A percentile compares a stretch with the other conserved stretches of the same genome.
Conservation (phyloP, 2,113 vertebrate species). For the human (Homo sapiens) region DNA sequence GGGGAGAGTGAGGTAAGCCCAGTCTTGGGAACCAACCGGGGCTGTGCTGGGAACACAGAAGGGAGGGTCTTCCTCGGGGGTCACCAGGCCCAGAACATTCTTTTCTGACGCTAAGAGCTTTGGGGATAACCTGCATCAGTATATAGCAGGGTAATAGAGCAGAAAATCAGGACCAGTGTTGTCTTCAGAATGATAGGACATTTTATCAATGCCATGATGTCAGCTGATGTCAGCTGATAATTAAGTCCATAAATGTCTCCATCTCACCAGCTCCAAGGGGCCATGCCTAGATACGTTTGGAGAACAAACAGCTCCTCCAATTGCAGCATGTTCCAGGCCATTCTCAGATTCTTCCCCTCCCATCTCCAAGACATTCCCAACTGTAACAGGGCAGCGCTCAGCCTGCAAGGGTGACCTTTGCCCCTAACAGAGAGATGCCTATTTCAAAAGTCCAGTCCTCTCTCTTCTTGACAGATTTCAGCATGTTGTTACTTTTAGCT, state of each 20-base stretch:
- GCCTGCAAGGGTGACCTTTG: neutral
- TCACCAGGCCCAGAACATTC: neutral
- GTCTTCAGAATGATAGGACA: neutral
- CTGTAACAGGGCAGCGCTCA: neutral
- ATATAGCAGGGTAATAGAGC: neutral
- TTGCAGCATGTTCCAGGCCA: neutral
- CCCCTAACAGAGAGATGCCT: neutral
- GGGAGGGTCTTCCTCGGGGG: neutral
- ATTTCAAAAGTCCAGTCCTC: neutral
- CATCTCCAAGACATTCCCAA: neutral
- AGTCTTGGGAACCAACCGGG: neutral
- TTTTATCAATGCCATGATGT: neutral
- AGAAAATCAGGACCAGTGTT: neutral
- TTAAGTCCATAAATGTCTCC: neutral
- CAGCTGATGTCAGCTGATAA: neutral
- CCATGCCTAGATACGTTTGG: neutral
- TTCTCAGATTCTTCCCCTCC: neutral
- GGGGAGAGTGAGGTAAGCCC: neutral
- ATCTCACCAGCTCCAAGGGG: neutral
- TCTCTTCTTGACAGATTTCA: neutral
- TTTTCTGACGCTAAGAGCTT: neutral
- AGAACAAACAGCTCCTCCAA: neutral
- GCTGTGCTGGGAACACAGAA: neutral
- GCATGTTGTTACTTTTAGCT: slow-evolving; percentile 24
- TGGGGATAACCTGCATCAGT: neutral